A percentile compares a stretch with the other conserved stretches of the same genome.
phyloP scores from a whole-genome alignment of 1,140 invertebrate species.

The Oedothorax gibbosus region DNA sequence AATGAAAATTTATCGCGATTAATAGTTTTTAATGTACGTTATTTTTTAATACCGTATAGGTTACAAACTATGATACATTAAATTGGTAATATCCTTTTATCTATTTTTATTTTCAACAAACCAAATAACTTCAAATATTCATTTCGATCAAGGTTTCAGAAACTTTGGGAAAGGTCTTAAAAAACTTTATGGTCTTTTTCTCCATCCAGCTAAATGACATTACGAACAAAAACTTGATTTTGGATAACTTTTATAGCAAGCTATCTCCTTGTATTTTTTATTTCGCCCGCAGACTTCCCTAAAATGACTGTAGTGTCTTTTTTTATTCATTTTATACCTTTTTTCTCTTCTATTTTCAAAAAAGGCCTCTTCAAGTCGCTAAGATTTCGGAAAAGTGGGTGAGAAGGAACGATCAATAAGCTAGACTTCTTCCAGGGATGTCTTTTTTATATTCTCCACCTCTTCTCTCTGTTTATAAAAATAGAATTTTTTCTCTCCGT shows the following conservation, averaged over 20 bases:
- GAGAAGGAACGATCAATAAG: slow-evolving; percentile 28
- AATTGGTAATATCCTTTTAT: too few relatives aligned
- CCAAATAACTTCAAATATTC: too few relatives aligned
- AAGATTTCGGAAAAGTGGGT: slow-evolving; percentile 20
- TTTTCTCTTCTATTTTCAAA: slow-evolving; percentile 18
- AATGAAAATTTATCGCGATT: too few relatives aligned
- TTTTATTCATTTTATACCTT: slow-evolving; percentile 32
- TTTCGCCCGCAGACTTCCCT: slow-evolving; percentile 4
- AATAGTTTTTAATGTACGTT: too few relatives aligned
- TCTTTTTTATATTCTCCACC: background rate
- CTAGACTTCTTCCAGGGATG: slow-evolving; percentile 23
- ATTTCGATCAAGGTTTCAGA: too few relatives aligned
- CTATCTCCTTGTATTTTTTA: slow-evolving; percentile 28
- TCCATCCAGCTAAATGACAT: background rate
- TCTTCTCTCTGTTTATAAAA: background rate
- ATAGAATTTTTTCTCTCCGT: background rate
- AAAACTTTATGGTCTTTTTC: background rate
- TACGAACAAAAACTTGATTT: slow-evolving; percentile 13
- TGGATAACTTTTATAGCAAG: background rate
- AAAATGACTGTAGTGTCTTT: slow-evolving; percentile 44
- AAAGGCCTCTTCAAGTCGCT: slow-evolving; percentile 1
- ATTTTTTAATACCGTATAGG: too few relatives aligned
- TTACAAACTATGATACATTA: too few relatives aligned
- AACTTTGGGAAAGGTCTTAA: background rate
- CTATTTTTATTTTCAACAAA: too few relatives aligned